Conservation (phyloP, 2,113 vertebrate species). For the Seriola aureovittata region DNA sequence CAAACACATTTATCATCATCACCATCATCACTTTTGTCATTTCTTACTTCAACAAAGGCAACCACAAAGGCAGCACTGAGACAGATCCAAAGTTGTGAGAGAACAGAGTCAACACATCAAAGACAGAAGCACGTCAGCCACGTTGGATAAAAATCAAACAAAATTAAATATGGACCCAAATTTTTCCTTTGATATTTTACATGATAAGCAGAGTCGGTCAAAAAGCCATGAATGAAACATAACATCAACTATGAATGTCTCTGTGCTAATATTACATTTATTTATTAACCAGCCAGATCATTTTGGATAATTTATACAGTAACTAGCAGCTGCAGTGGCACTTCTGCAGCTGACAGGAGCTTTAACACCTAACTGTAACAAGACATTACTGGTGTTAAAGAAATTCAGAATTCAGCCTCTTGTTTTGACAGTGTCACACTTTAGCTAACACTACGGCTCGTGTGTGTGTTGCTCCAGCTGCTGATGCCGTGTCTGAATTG, state of each 20-base stretch:
- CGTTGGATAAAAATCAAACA: slow-evolving; percentile 20
- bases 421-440: slow-evolving; percentile 11
- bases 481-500: slow-evolving; percentile 1
- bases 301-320: background rate
- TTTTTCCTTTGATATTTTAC: slow-evolving; percentile 15
- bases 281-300: background rate
- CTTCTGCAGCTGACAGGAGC: background rate
- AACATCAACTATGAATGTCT: background rate
- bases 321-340: background rate
- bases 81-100: background rate
- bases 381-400: background rate
- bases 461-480: slow-evolving; percentile 1
- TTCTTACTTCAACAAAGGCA: slow-evolving; percentile 6
- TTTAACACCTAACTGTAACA: slow-evolving; percentile 19
- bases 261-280: background rate
- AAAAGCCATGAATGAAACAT: slow-evolving; percentile 24
- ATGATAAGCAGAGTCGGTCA: background rate
- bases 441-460: background rate
- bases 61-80: slow-evolving; percentile 18
- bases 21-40: slow-evolving; percentile 8
- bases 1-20: slow-evolving; percentile 9
- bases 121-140: background rate
- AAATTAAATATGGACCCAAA: slow-evolving; percentile 10
- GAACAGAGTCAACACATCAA: slow-evolving; percentile 18
- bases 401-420: background rate